phyloP scores from a whole-genome alignment of 2,797 vertebrate species.

The Glyptemys insculpta region DNA sequence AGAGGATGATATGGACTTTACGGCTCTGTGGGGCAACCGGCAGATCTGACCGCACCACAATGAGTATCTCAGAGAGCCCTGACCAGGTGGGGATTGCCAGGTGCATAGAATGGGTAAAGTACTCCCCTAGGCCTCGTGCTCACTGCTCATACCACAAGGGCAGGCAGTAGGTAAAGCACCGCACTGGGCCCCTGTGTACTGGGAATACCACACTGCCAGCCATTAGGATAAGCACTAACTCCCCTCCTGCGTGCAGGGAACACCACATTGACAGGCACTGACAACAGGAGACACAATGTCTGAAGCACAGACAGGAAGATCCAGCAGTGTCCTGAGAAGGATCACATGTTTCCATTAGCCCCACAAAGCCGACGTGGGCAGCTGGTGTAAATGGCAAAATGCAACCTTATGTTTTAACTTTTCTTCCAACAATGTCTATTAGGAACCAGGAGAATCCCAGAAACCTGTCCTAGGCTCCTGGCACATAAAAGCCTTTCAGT shows the following conservation, averaged over 20 bases:
- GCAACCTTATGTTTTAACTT: not conserved
- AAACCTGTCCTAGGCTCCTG: not conserved
- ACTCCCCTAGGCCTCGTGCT: not conserved
- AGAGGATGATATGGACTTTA: not conserved
- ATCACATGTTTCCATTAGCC: not conserved
- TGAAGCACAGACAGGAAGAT: not conserved
- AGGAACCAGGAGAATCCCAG: not conserved
- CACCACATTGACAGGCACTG: not conserved
- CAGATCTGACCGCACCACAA: slow-evolving; percentile 41
- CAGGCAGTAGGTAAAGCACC: not conserved
- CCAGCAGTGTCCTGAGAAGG: not conserved
- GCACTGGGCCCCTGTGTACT: not conserved
- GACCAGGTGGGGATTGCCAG: slow-evolving; percentile 7
- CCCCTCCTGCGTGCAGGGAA: not conserved
- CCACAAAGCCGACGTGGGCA: not conserved
- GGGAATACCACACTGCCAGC: not conserved
- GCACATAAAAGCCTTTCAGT: not conserved
- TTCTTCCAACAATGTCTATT: not conserved
- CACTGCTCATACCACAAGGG: not conserved
- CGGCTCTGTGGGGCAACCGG: slow-evolving; percentile 14
- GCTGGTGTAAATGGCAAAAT: not conserved
- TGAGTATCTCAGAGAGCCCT: slow-evolving; percentile 23
- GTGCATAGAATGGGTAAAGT: not conserved
- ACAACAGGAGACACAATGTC: not conserved
- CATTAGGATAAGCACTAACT: not conserved